These are phyloP conservation scores for Hyles vespertilio DNA, from an alignment of 1,140 invertebrate species.

Conservation along the genomic window DNA sequence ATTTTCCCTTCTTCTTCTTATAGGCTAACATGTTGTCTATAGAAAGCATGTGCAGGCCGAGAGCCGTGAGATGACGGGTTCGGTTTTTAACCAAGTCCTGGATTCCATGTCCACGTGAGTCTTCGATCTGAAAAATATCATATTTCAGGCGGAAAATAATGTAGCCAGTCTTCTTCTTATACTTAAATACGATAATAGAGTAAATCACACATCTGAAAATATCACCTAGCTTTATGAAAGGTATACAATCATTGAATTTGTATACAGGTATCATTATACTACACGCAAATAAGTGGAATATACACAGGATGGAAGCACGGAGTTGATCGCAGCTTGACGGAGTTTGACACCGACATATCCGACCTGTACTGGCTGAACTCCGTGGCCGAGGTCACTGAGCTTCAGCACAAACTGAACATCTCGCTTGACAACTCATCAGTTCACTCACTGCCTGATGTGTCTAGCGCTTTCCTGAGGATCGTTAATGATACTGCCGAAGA, in stretches of 20 bases:
- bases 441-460: slow-evolving; percentile 50
- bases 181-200: no score
- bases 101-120: no score
- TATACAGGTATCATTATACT: slow-evolving; percentile 80
- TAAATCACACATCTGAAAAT: no score
- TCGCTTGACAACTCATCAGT: slow-evolving; percentile 44
- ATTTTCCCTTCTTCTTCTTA: not conserved
- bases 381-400: slow-evolving; percentile 86
- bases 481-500: slow-evolving; percentile 51
- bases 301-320: slow-evolving; percentile 82
- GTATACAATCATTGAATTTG: not conserved
- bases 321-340: slow-evolving; percentile 78
- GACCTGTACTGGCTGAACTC: slow-evolving; percentile 87
- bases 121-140: no score
- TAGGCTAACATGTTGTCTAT: no score
- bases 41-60: no score
- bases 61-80: no score
- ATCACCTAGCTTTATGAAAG: no score
- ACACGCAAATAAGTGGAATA: slow-evolving; percentile 82
- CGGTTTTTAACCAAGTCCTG: no score
- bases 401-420: slow-evolving; percentile 65
- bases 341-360: slow-evolving; percentile 77
- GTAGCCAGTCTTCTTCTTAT: no score
- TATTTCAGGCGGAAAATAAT: no score
- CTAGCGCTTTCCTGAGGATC: slow-evolving; percentile 60